A percentile compares a stretch with the other conserved stretches of the same genome.
Conservation (phyloP, 2,113 vertebrate species). For the Nothoprocta pentlandii region DNA sequence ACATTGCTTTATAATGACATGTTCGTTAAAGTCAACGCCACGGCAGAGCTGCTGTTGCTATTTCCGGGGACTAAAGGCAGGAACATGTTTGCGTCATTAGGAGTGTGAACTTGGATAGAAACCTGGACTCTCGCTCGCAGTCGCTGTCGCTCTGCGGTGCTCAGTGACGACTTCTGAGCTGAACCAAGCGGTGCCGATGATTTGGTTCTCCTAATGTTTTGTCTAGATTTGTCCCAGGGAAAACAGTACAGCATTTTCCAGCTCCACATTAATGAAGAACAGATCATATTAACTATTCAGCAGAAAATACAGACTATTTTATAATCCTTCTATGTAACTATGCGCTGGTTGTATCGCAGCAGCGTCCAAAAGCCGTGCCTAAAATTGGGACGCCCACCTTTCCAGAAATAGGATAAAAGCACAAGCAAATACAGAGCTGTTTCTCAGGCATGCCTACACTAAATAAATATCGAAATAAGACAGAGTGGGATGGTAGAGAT, state of each 20-base stretch:
- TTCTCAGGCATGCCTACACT: neutral
- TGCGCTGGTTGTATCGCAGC: neutral
- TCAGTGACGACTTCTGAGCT: neutral
- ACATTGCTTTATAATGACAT: neutral
- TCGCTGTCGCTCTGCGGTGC: neutral
- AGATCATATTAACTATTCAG: neutral
- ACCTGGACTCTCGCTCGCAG: neutral
- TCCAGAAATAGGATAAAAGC: conserved; percentile 15
- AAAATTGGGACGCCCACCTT: neutral
- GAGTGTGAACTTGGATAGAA: neutral
- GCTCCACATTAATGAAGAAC: neutral
- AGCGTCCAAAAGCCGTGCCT: neutral
- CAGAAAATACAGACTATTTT: neutral
- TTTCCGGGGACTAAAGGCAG: neutral
- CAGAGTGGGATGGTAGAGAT: conserved; percentile 45
- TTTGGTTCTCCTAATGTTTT: neutral
- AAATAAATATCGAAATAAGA: conserved; percentile 64
- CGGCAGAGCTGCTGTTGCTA: neutral
- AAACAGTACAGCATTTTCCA: neutral
- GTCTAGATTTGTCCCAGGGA: neutral
- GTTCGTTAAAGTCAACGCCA: neutral
- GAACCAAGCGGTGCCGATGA: neutral
- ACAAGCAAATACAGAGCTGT: neutral
- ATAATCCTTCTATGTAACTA: neutral
- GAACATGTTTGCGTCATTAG: neutral